A percentile compares a stretch with the other conserved stretches of the same genome.
Conservation (phyloP, 2,113 vertebrate genomes). For the Regulus satrapa region DNA sequence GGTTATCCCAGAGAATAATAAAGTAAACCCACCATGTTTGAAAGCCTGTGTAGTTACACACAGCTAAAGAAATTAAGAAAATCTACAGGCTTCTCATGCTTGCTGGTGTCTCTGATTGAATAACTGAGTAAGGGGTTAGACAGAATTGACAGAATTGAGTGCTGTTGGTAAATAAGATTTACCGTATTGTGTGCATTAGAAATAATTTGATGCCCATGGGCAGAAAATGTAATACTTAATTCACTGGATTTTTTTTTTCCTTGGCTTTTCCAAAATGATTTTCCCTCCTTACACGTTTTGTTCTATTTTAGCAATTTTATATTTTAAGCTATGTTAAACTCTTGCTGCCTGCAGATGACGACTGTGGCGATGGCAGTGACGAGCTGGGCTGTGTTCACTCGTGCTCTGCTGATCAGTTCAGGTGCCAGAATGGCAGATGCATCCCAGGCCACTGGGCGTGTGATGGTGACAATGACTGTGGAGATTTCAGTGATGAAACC, state of each 20-base stretch:
- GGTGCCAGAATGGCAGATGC: conserved; percentile 87
- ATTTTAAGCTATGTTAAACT: not conserved
- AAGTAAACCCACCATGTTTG: not conserved
- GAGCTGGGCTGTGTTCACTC: conserved; percentile 85
- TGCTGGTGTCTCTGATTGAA: not conserved
- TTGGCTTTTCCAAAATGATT: not conserved
- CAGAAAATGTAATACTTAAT: not conserved
- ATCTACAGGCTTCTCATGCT: not conserved
- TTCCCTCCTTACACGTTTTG: fast-evolving
- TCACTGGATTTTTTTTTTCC: not conserved
- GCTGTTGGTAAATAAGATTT: not conserved
- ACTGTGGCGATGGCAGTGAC: conserved; percentile 94
- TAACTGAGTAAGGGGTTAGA: not conserved
- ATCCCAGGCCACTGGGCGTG: conserved; percentile 93
- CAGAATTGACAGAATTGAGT: not conserved
- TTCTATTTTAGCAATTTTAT: not conserved
- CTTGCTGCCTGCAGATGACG: conserved; percentile 79
- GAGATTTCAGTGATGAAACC: conserved; percentile 91
- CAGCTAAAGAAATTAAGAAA: not conserved
- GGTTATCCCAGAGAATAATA: not conserved
- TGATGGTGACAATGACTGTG: conserved; percentile 96
- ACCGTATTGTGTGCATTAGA: not conserved
- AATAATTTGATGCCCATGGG: not conserved
- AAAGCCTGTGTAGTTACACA: not conserved
- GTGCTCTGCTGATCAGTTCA: conserved; percentile 86